These are phyloP conservation scores for Tragelaphus buxtoni DNA, from an alignment of 2,113 vertebrate genomes.

Conservation along the genomic window DNA sequence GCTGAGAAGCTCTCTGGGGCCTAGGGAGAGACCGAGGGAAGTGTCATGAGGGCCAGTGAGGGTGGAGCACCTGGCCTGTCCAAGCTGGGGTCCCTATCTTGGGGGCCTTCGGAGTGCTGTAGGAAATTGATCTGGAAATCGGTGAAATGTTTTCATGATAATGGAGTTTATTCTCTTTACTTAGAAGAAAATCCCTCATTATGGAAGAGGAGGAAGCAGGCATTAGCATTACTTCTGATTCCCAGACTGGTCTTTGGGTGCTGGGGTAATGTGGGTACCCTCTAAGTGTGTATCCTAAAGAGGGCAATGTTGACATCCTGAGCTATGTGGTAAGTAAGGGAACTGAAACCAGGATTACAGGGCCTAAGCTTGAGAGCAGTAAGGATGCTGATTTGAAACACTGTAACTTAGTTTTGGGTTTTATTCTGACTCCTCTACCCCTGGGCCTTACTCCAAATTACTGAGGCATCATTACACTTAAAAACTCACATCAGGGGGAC, in stretches of 20 bases:
- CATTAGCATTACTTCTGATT: not conserved
- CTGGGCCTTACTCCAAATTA: not conserved
- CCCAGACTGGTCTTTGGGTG: not conserved
- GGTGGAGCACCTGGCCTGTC: not conserved
- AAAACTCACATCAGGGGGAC: not conserved
- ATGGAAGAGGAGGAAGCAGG: not conserved
- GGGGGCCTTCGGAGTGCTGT: fast-evolving
- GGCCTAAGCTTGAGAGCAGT: not conserved
- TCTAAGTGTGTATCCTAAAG: not conserved
- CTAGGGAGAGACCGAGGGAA: not conserved
- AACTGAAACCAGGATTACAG: not conserved
- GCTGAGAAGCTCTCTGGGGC: not conserved
- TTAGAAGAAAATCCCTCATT: not conserved
- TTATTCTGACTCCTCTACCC: not conserved
- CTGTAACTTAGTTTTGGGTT: not conserved
- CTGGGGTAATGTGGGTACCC: not conserved
- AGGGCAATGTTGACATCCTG: not conserved
- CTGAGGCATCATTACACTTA: not conserved
- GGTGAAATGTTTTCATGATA: not conserved
- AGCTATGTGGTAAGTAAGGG: not conserved
- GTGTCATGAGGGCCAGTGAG: not conserved
- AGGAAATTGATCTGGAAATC: too few relatives aligned
- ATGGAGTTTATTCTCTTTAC: not conserved
- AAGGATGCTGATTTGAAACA: not conserved
- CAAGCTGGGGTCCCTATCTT: not conserved